These are phyloP conservation scores for Dichetophora obliterata DNA, from an alignment of 2,888 invertebrate species.

Conservation along the genomic window DNA sequence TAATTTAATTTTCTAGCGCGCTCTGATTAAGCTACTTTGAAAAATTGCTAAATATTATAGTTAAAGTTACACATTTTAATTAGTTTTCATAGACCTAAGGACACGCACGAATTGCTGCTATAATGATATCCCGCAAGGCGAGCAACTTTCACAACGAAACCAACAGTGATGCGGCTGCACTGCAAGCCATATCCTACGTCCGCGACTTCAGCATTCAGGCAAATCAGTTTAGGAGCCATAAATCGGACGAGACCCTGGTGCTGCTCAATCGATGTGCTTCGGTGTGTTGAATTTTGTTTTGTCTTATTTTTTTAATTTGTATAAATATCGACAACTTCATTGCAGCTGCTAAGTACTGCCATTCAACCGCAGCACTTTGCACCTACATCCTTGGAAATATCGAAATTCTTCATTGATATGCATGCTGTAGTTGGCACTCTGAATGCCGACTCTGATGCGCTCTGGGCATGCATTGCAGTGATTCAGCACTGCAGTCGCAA, in stretches of 20 bases:
- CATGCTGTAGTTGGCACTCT: conserved; percentile 62
- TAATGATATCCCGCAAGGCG: conserved; percentile 27
- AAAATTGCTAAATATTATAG: too few relatives aligned
- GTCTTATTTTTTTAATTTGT: neutral
- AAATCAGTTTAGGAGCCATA: conserved; percentile 56
- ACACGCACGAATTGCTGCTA: neutral
- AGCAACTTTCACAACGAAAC: conserved; percentile 28
- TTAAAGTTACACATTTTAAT: neutral
- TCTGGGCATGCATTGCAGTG: conserved; percentile 63
- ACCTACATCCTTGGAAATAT: conserved; percentile 59
- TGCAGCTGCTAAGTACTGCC: conserved; percentile 46
- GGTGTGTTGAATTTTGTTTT: neutral
- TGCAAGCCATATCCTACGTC: conserved; percentile 59
- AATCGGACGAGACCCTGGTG: conserved; percentile 60
- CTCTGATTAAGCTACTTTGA: too few relatives aligned
- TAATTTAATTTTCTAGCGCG: neutral
- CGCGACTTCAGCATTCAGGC: conserved; percentile 63
- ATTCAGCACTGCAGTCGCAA: conserved; percentile 65
- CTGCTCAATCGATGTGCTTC: conserved; percentile 64
- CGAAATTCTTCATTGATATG: conserved; percentile 65
- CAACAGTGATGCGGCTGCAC: conserved; percentile 46
- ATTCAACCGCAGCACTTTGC: conserved; percentile 55
- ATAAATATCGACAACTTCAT: neutral
- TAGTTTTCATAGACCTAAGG: neutral
- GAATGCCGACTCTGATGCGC: conserved; percentile 58